Base-by-base conservation (phyloP, 2,888 invertebrate genomes). In the Agrilus biguttatus region DNA sequence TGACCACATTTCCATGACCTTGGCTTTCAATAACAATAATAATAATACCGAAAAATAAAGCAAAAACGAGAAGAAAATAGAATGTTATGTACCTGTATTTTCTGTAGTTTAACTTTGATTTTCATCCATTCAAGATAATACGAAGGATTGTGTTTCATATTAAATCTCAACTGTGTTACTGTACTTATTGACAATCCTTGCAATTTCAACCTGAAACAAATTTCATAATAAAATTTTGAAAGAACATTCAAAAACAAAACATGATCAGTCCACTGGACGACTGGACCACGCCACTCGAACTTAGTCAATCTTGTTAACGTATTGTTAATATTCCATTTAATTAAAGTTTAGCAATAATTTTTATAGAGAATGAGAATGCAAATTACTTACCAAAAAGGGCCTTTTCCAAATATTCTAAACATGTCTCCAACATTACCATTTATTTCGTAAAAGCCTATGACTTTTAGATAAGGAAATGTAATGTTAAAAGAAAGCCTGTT, bases 361-460 rank as follows among this genome's bases (percentile, higher is more conserved):
- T n/a, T n/a, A n/a, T n/a, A n/a, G n/a, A n/a, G n/a, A n/a, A n/a
- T n/a, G 13, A 33, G 42, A 37, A 28, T 39, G 14, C 39, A 36
- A 40, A 21, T 13, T 43, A 47, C 55, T 57, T 57, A 65, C 66
- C 61, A 61, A 50, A 66, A 67, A 35, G 63, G 62, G 39, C 67
- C 67, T 44, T 62, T 55, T 14, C 67, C 67, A 45, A 55, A 60
- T 37, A 66, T 54, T 17, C 50, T 47, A 44, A 65, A 61, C 37
- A 59, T 53, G 36, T 60, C 58, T 4, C 62, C 64, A 32, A 66
- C 55, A 35, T 58, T 51, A 12, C 63, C 66, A 45, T 61, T 55
- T 21, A 66, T 53, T 40, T 60, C 53, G 43, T 67, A 67, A n/a
- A 55, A 52, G 37, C 67, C 67, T 33, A 55, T 59, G 7, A 65